Evolutionary conservation across 2,113 vertebrate species (phyloP).

Genomic region (Phodopus roborovskii): DNA sequence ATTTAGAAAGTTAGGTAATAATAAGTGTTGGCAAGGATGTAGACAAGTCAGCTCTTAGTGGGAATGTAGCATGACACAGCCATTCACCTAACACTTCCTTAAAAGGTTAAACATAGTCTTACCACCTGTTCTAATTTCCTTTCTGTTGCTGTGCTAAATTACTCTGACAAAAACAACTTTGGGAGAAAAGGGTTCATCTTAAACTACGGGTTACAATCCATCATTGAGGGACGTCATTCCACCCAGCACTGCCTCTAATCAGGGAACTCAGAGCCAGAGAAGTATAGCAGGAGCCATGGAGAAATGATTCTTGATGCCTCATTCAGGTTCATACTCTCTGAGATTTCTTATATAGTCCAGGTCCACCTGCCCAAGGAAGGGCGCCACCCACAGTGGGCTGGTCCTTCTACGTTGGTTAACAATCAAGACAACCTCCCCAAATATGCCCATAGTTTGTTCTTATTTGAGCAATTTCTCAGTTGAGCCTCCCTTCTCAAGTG

Average conservation of each 20-base stretch:
- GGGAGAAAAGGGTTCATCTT: neutral
- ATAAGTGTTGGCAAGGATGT: neutral
- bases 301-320: neutral
- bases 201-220: neutral
- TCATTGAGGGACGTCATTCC: neutral
- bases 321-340: neutral
- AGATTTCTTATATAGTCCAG: no score
- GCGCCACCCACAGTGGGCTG: neutral
- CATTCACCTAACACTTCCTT: neutral
- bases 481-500: neutral
- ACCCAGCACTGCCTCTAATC: neutral
- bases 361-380: neutral
- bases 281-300: neutral
- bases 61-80: neutral
- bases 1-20: constrained; percentile 2
- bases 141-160: neutral
- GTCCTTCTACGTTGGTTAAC: neutral
- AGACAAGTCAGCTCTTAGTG: neutral
- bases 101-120: neutral
- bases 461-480: neutral
- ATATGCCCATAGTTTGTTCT: neutral
- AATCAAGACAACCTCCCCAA: neutral
- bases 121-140: neutral
- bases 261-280: neutral
- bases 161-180: neutral